phyloP scores from a whole-genome alignment of 2,888 invertebrate genomes.

The Congeria kusceri region DNA sequence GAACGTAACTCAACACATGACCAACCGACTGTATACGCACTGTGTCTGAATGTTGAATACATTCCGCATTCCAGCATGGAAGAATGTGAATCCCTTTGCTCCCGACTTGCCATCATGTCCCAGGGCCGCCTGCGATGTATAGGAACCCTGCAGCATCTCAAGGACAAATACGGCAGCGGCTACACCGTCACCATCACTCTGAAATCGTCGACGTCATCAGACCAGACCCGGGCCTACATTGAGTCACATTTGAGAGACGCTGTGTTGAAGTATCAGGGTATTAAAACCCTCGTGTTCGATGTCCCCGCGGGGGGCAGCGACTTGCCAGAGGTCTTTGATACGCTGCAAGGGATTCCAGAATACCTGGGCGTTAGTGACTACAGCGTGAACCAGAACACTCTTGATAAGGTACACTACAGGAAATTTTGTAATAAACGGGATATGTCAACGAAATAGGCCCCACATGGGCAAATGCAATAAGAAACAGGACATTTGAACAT shows the following conservation, averaged over 20 bases:
- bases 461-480: no score
- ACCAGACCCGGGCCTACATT: conserved; percentile 80
- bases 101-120: conserved; percentile 92
- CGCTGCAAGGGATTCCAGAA: conserved; percentile 81
- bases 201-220: conserved; percentile 76
- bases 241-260: conserved; percentile 82
- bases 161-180: conserved; percentile 87
- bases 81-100: conserved; percentile 94
- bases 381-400: conserved; percentile 85
- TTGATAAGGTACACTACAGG: conserved; percentile 86
- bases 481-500: no score
- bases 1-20: no score
- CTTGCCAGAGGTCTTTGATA: conserved; percentile 81
- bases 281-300: conserved; percentile 84
- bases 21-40: no score
- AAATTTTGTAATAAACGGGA: no score
- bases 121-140: conserved; percentile 91
- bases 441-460: no score
- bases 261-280: conserved; percentile 84
- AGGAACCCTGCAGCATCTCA: conserved; percentile 91
- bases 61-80: conserved; percentile 90
- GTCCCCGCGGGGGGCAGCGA: conserved; percentile 77
- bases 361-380: conserved; percentile 84
- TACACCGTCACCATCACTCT: conserved; percentile 85
- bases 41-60: no score